Evolutionary conservation across 2,113 vertebrate genomes (phyloP).

Genomic region (Cebidichthys violaceus): DNA sequence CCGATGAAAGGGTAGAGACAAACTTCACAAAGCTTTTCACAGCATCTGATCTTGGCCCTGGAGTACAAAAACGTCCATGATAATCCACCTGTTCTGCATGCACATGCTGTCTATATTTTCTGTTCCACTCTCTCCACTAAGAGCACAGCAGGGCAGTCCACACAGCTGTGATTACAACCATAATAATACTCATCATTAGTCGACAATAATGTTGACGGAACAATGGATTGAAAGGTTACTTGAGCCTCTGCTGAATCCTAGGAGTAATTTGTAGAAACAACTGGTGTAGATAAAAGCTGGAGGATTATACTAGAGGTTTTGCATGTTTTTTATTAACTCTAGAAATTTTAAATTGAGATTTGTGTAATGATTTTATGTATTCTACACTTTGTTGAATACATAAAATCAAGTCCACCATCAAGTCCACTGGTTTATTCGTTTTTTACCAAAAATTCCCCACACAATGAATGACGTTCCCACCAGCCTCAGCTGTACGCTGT

Average conservation of each 20-base stretch:
- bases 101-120: background rate
- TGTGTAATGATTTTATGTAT: background rate
- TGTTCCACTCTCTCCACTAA: background rate
- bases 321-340: background rate
- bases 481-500: background rate
- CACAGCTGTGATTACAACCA: slow-evolving; percentile 36
- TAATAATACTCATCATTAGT: background rate
- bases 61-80: background rate
- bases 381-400: background rate
- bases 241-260: background rate
- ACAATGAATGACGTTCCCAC: background rate
- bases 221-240: background rate
- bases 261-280: background rate
- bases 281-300: background rate
- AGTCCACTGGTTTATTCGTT: background rate
- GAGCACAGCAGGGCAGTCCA: slow-evolving; percentile 3
- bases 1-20: slow-evolving; percentile 4
- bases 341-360: background rate
- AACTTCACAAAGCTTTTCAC: background rate
- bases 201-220: slow-evolving; percentile 8
- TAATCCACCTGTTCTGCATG: slow-evolving; percentile 8
- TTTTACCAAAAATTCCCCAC: background rate
- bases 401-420: too few species aligned
- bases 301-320: background rate
- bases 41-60: background rate